Percentiles rank a stretch among this genome's conserved stretches.
Conservation (phyloP, 2,888 invertebrate species). For the Tenthredo livida region DNA sequence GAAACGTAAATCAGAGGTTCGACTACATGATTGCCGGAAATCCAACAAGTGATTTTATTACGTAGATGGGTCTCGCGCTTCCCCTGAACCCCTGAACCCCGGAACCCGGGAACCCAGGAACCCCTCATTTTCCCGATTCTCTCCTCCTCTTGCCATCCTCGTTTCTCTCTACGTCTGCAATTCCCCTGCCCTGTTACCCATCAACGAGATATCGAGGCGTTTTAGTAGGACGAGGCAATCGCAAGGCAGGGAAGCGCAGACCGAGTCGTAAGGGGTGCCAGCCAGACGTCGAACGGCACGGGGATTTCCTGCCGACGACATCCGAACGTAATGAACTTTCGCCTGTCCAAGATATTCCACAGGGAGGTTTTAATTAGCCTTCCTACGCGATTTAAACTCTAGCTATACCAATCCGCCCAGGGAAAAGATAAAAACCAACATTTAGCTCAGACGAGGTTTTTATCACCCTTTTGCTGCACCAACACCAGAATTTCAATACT, state of each 20-base stretch:
- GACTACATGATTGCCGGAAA: conserved; percentile 64
- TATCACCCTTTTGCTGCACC: not conserved
- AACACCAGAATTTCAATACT: not conserved
- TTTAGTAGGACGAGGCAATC: conserved; percentile 51
- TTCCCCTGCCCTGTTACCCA: conserved; percentile 56
- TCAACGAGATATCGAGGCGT: conserved; percentile 62
- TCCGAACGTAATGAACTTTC: conserved; percentile 50
- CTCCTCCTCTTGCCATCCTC: not conserved
- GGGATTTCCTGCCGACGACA: conserved; percentile 50
- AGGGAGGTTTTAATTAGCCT: conserved; percentile 49
- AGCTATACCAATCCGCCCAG: not conserved
- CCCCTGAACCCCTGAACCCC: not conserved
- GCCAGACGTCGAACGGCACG: conserved; percentile 48
- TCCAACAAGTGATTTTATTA: conserved; percentile 72
- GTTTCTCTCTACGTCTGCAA: conserved; percentile 45
- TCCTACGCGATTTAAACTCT: conserved; percentile 6
- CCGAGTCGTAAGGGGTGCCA: not conserved
- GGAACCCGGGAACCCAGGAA: too few relatives aligned
- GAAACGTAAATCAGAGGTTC: conserved; percentile 66
- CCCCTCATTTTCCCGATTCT: conserved; percentile 51
- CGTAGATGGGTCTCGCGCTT: conserved; percentile 59
- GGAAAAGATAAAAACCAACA: not conserved
- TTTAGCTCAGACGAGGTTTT: not conserved
- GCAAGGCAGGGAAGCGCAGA: not conserved
- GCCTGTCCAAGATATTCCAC: conserved; percentile 40